A percentile compares a stretch with the other conserved stretches of the same genome.
Conservation (phyloP, 1,140 invertebrate genomes). For the Cydia fagiglandana region DNA sequence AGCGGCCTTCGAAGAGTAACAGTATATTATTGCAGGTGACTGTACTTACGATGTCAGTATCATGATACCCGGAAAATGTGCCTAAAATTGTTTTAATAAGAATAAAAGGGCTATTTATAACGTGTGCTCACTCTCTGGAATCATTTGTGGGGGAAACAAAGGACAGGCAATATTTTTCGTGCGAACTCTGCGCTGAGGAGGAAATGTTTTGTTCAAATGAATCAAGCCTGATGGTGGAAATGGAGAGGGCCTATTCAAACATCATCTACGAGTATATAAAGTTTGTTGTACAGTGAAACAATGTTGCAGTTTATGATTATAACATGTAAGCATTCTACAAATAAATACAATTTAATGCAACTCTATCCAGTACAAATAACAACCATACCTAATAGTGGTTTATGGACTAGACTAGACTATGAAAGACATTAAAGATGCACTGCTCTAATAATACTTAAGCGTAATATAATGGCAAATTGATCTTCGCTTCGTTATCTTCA, state of each 20-base stretch:
- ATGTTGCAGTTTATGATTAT: neutral
- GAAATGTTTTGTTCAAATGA: slow-evolving; percentile 10
- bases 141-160: slow-evolving; percentile 17
- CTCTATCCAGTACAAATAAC: too few relatives aligned
- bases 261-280: neutral
- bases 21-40: too few relatives aligned
- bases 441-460: too few relatives aligned
- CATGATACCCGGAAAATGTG: neutral
- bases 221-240: neutral
- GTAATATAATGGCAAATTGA: too few relatives aligned
- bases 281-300: neutral
- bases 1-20: too few relatives aligned
- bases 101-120: slow-evolving; percentile 8
- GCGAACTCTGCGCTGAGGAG: neutral
- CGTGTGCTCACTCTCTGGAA: neutral
- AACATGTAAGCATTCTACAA: too few relatives aligned
- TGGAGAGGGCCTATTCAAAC: neutral
- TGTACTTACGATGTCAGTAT: neutral
- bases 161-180: slow-evolving; percentile 10
- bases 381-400: too few relatives aligned
- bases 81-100: neutral
- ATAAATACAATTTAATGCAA: too few relatives aligned
- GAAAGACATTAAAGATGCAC: too few relatives aligned
- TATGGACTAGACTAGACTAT: too few relatives aligned
- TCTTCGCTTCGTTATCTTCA: too few relatives aligned